Conservation (phyloP, 2,888 invertebrate genomes). For the Peribatodes rhomboidaria region DNA sequence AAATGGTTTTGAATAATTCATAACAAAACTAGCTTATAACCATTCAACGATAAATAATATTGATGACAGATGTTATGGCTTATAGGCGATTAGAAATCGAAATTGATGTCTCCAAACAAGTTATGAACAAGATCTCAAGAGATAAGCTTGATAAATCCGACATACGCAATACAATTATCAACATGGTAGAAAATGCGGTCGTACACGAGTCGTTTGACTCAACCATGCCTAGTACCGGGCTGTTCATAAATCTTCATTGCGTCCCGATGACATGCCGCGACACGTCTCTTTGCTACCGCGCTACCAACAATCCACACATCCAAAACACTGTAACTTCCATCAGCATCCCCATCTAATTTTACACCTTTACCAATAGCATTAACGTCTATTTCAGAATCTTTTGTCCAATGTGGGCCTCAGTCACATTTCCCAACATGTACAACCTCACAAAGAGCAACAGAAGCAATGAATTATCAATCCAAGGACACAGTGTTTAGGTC, state of each 20-base stretch:
- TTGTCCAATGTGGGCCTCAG: slow-evolving; percentile 55
- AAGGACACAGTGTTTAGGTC: slow-evolving; percentile 62
- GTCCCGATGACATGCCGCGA: slow-evolving; percentile 85
- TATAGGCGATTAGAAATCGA: slow-evolving; percentile 39
- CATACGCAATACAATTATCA: slow-evolving; percentile 64
- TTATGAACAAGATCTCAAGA: slow-evolving; percentile 49
- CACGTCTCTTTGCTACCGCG: slow-evolving; percentile 84
- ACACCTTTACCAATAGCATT: slow-evolving; percentile 43
- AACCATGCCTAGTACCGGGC: slow-evolving; percentile 69
- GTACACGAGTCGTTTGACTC: slow-evolving; percentile 66
- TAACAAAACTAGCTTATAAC: slow-evolving; percentile 1
- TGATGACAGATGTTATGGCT: slow-evolving; percentile 34
- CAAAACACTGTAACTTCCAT: slow-evolving; percentile 62
- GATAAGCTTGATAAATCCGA: slow-evolving; percentile 56
- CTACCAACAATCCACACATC: slow-evolving; percentile 59
- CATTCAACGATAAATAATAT: slow-evolving; percentile 36
- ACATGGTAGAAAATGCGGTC: slow-evolving; percentile 67
- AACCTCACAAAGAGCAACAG: slow-evolving; percentile 62
- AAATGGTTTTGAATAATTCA: slow-evolving; percentile 20
- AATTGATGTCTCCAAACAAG: slow-evolving; percentile 42
- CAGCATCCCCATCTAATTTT: slow-evolving; percentile 44
- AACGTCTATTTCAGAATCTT: slow-evolving; percentile 43
- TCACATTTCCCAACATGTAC: slow-evolving; percentile 70
- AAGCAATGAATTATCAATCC: slow-evolving; percentile 63
- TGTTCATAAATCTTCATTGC: slow-evolving; percentile 86